phyloP scores from a whole-genome alignment of 2,113 vertebrate species.

The Macrotis lagotis region DNA sequence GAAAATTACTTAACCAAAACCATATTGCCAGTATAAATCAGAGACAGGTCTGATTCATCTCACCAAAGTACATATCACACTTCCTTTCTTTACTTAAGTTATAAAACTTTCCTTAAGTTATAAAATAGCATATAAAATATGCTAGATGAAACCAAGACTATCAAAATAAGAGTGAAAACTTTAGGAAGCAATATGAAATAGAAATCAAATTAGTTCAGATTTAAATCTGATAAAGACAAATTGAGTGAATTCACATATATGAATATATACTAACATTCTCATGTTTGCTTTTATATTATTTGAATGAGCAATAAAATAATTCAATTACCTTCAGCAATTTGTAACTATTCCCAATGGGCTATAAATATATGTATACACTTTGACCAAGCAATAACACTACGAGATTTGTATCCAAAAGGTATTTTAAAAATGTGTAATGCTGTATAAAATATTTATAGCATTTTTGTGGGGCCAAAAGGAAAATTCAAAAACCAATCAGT shows the following conservation, averaged over 20 bases:
- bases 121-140: neutral
- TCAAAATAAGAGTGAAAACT: neutral
- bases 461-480: no score
- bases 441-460: no score
- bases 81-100: neutral
- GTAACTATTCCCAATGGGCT: no score
- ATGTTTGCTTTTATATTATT: slow-evolving; percentile 12
- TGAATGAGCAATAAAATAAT: neutral
- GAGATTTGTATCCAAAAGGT: no score
- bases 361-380: no score
- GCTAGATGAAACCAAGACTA: neutral
- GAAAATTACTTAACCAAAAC: neutral
- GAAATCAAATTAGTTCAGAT: neutral
- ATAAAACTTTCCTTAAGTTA: neutral
- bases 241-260: neutral
- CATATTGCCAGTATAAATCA: neutral
- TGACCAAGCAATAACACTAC: no score
- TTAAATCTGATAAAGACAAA: neutral
- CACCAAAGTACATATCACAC: neutral
- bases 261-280: neutral
- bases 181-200: neutral
- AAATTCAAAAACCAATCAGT: neutral
- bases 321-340: no score
- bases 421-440: no score
- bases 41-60: neutral